phyloP scores from a whole-genome alignment of 2,888 invertebrate species.

The Deilephila elpenor region DNA sequence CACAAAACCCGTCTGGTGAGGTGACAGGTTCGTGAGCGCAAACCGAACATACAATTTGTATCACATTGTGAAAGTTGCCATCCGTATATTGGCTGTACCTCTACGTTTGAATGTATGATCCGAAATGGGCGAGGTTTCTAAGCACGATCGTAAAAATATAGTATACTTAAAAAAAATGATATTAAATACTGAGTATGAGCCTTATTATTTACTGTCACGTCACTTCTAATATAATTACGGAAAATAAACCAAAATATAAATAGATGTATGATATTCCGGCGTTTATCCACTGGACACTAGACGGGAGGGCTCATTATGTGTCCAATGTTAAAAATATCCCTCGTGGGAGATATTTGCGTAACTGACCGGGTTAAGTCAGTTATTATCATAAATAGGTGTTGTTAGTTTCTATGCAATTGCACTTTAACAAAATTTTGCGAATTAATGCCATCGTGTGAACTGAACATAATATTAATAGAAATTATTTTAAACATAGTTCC shows the following conservation, averaged over 20 bases:
- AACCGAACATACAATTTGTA: conserved; percentile 49
- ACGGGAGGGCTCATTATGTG: conserved; percentile 65
- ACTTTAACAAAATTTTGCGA: conserved; percentile 28
- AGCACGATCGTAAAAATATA: not conserved
- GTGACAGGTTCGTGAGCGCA: conserved; percentile 54
- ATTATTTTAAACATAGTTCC: no score
- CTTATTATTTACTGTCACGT: not conserved
- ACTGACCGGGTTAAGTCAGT: conserved; percentile 80
- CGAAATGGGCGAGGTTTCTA: conserved; percentile 23
- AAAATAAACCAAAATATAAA: not conserved
- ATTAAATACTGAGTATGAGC: not conserved
- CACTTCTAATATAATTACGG: not conserved
- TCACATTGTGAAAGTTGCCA: conserved; percentile 63
- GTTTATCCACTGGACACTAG: conserved; percentile 55
- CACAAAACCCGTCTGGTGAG: conserved; percentile 65
- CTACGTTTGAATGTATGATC: not conserved
- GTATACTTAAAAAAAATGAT: no score
- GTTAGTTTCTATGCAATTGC: conserved; percentile 53
- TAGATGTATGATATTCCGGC: conserved; percentile 44
- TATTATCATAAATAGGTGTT: conserved; percentile 66
- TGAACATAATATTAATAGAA: not conserved
- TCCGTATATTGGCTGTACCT: conserved; percentile 44
- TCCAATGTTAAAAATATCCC: conserved; percentile 75
- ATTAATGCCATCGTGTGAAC: not conserved
- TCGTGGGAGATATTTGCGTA: conserved; percentile 77